Base-by-base conservation (phyloP, 2,888 invertebrate species). In the Mimachlamys varia region DNA sequence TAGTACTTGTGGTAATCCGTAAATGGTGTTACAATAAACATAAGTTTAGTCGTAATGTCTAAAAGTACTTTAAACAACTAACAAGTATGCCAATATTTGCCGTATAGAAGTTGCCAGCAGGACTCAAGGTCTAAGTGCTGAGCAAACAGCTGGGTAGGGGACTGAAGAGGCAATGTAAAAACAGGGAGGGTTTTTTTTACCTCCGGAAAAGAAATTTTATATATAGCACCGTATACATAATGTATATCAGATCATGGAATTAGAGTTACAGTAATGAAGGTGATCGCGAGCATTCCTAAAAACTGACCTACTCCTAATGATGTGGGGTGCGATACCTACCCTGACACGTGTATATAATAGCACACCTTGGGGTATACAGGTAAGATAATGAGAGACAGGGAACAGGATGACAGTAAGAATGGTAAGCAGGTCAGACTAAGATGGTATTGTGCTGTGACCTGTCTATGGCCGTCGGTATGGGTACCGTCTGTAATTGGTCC, bases 401-500 rank as follows among this genome's bases (percentile, higher is more conserved):
- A 44, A 76, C 33, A 27, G 0, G 7, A 2, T 76, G 33, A 76
- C 33, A 22, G 33, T 76, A 33, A 58, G 22, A 19, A n/a, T 58
- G 19, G 58, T 53, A 53, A 22, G n/a, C 22, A 22, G n/a, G 19
- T 2, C 58, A 22, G 7, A 58, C 58, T 58, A 22, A 58, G 2
- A 58, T 19, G 55, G 12, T 55, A 22, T 22, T 58, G 58, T 58
- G 58, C 2, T 76, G 76, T 76, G 76, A 76, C 33, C 76, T 22
- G 33, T 33, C 76, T 15, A 27, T 62, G n/a, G 62, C 15, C 53
- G 53, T 53, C 53, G n/a, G n/a, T 19, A 10, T n/a, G n/a, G 15
- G 10, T 62, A 62, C 62, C 27, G 76, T 33, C 76, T 76, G 12
- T 58, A 76, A 76, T 76, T 76, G 76, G 76, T 33, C 76, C 76